Base-by-base conservation (phyloP, 2,797 vertebrate genomes). In the Okamejei kenojei region DNA sequence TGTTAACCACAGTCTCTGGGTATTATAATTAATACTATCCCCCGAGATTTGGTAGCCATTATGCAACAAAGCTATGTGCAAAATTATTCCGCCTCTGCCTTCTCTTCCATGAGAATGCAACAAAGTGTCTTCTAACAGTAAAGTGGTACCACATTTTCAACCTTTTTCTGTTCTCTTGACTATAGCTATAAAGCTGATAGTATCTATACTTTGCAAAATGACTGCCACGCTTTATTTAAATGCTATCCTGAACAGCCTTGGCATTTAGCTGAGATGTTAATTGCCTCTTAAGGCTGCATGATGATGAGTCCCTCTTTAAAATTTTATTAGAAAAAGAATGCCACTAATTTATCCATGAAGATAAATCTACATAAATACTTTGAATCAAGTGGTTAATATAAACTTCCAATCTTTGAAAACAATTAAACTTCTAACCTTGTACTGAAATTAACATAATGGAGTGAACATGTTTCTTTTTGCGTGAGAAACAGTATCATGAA, bases 241-340 rank as follows among this genome's bases (percentile, higher is more conserved):
- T 86, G 82, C 7, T 63, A 17, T 86, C 11, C 58, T 86, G 26
- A 86, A 86, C 82, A 82, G 54, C 54, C 21, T 58, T 61, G 45
- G 81, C 81, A 86, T 88, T 86, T 88, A 88, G 84, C 84, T 35
- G 84, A 65, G 58, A 63, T 86, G 13, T 65, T 88, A 88, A 65
- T 65, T 88, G 61, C 58, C 58, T 88, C 26, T 19, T 63, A 54
- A 54, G n/a, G 13, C n/a, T 65, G 13, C 17, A 88, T 17, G 19
- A 63, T 17, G 29, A 29, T n/a, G 54, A 84, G 15, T 32, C 29
- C 19, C 58, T 17, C 58, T 79, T 79, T 78, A 78, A 35, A 13
- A n/a, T 32, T 10, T n/a, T 78, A n/a, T 68, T 78, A 11, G 76
- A 78, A 78, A 11, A 78, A 35, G 32, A 11, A n/a, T 32, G 6